Conservation (phyloP, 2,888 invertebrate species). For the Megamerina dolium region DNA sequence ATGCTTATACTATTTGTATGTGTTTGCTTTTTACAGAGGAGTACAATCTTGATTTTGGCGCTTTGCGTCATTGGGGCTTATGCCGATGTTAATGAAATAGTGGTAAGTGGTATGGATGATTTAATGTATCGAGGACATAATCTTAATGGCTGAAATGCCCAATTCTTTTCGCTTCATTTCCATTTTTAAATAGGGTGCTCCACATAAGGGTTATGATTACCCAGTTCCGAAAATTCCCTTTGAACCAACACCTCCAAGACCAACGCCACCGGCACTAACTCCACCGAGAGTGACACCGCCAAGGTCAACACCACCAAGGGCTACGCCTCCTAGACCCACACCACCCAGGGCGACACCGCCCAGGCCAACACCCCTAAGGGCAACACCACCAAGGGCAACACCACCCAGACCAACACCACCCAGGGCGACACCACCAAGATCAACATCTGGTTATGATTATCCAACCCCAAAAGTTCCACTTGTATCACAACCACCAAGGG, state of each 20-base stretch:
- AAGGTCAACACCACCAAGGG: slow-evolving; percentile 17
- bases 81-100: slow-evolving; percentile 33
- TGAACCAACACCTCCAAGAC: slow-evolving; percentile 22
- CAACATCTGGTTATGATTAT: slow-evolving; percentile 3
- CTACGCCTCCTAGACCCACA: slow-evolving; percentile 12
- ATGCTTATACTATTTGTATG: no score
- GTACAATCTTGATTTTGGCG: slow-evolving; percentile 41
- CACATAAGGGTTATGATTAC: slow-evolving; percentile 40
- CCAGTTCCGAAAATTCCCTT: slow-evolving; percentile 37
- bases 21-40: slow-evolving; percentile 32
- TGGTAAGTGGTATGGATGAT: slow-evolving; percentile 34
- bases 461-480: slow-evolving; percentile 15
- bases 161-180: no score
- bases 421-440: slow-evolving; percentile 25
- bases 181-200: no score
- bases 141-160: no score
- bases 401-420: slow-evolving; percentile 23
- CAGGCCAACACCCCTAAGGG: slow-evolving; percentile 19
- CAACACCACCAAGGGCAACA: slow-evolving; percentile 26
- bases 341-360: slow-evolving; percentile 22
- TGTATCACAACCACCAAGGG: slow-evolving; percentile 12
- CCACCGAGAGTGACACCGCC: slow-evolving; percentile 19
- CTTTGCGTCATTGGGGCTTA: slow-evolving; percentile 40
- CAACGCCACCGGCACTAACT: slow-evolving; percentile 13
- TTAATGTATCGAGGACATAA: no score